Evolutionary conservation across 1,140 invertebrate species (phyloP), one percentile per base, ranked within the genome.

Genomic region (Cyrtorhinus lividipennis): DNA sequence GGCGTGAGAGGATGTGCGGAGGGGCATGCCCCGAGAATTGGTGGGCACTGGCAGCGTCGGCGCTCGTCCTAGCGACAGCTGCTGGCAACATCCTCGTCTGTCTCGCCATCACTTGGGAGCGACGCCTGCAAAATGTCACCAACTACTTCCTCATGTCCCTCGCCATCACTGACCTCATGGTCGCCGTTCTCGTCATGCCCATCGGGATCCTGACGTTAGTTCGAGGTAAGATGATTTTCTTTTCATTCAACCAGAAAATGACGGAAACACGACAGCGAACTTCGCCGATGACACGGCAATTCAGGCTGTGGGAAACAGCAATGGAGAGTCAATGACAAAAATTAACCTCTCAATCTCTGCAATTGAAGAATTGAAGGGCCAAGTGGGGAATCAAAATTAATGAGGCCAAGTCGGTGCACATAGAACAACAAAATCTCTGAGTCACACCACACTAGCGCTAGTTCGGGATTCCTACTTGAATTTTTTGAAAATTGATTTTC

Each of bases 81-180:
- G 83, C 91, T 30, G 94, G 95, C 0, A 98, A 98, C 74, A 87
- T 94, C 20, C 78, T 97, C 20, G 95, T 98, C 8, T 94, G 92
- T 71, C 74, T 95, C 67, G 93, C 93, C 2, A 89, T 98, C 60
- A 84, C 85, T 64, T 84, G 87, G 78, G 92, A 96, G 71, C 79
- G 86, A 25, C 79, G 88, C 15, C 78, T 98, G 62, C 88, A 97
- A 71, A 95, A 95, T 72, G 89, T 96, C 20, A 98, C 95, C 64
- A 98, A 98, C 74, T 94, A 95, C 71, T 95, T 98, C 72, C 81
- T 98, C 62, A 88, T 96, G 81, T 96, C 92, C 13, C 75, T 98
- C 68, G 93, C 95, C 24, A 85, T 96, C 63, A 95, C 94, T 2
- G 95, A 98, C 76, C 80, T 98, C 15, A 84, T 98, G 76, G 93